A percentile compares a stretch with the other conserved stretches of the same genome.
phyloP scores from a whole-genome alignment of 2,888 invertebrate species.

The Apoda limacodes region DNA sequence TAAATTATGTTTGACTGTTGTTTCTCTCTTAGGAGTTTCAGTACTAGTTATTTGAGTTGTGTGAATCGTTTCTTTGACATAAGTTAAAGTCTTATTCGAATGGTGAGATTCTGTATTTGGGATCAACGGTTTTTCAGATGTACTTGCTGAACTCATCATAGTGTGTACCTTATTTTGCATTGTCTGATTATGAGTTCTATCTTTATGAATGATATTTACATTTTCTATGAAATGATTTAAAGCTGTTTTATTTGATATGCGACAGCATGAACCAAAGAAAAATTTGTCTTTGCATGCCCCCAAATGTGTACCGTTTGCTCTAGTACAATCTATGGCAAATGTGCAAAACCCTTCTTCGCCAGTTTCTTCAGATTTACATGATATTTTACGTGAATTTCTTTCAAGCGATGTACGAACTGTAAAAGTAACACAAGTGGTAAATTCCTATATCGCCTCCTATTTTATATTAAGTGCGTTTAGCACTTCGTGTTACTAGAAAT shows the following conservation, averaged over 20 bases:
- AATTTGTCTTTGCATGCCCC: constrained; percentile 94
- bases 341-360: constrained; percentile 89
- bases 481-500: too few species aligned
- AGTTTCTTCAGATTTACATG: constrained; percentile 85
- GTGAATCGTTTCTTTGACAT: constrained; percentile 31
- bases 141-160: too few species aligned
- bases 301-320: constrained; percentile 90
- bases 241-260: constrained; percentile 70
- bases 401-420: constrained; percentile 79
- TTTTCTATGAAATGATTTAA: constrained; percentile 68
- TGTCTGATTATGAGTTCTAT: constrained; percentile 32
- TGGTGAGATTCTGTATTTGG: constrained; percentile 25
- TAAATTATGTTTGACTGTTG: constrained; percentile 39
- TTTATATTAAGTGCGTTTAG: too few species aligned
- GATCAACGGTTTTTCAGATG: too few species aligned
- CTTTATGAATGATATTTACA: constrained; percentile 53
- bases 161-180: constrained; percentile 29
- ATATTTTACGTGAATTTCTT: constrained; percentile 89
- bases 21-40: constrained; percentile 39
- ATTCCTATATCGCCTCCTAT: too few species aligned
- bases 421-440: too few species aligned
- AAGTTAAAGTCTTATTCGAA: constrained; percentile 26
- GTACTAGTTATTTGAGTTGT: constrained; percentile 34
- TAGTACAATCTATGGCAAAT: constrained; percentile 94
- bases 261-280: constrained; percentile 94